Conservation (phyloP, 2,888 invertebrate species). For the Agrypnus murinus region DNA sequence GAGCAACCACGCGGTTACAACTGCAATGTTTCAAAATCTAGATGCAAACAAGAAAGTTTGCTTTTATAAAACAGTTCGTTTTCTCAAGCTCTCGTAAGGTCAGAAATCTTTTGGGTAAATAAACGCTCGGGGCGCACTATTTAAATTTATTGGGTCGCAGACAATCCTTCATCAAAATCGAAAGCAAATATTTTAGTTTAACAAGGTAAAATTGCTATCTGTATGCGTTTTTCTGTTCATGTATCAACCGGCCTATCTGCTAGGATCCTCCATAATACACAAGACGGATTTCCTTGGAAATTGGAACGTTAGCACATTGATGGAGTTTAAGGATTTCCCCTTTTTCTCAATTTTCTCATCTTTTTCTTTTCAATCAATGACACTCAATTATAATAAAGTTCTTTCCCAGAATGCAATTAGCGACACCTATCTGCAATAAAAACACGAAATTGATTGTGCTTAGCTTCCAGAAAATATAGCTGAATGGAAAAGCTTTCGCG, state of each 20-base stretch:
- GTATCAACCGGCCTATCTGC: neutral
- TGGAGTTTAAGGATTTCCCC: neutral
- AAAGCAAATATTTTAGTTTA: conserved; percentile 21
- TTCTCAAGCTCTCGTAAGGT: no score
- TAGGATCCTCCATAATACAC: neutral
- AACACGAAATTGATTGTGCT: neutral
- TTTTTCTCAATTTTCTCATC: conserved; percentile 13
- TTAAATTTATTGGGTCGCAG: conserved; percentile 5
- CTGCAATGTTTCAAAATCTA: no score
- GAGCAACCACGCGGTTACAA: no score
- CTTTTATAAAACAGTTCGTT: no score
- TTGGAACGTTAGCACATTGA: conserved; percentile 18
- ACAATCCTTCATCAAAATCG: neutral
- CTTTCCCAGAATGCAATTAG: conserved; percentile 3
- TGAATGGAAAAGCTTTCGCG: neutral
- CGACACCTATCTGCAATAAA: neutral
- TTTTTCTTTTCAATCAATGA: neutral
- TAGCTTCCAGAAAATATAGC: neutral
- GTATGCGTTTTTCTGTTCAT: conserved; percentile 7
- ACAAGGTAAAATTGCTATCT: conserved; percentile 10
- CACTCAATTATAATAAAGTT: neutral
- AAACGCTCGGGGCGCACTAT: neutral
- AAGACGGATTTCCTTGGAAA: conserved; percentile 9
- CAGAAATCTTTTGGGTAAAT: conserved; percentile 6
- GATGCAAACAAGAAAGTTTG: no score